Evolutionary conservation across 1,140 invertebrate genomes (phyloP).

Genomic region (Radopholus similis): DNA sequence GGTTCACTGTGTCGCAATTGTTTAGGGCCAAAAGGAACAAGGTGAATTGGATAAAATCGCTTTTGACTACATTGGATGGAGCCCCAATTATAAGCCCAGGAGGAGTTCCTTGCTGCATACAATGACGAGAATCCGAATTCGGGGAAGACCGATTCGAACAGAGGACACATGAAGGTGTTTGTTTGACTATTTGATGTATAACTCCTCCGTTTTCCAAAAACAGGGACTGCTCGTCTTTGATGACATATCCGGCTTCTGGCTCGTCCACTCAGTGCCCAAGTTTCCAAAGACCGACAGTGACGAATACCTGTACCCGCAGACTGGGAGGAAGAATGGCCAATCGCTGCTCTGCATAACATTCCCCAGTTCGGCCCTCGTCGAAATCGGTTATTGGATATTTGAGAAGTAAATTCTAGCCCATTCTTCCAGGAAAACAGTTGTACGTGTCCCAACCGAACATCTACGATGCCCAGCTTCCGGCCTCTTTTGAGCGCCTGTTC

Average conservation of each 20-base stretch:
- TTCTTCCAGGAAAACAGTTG: slow-evolving; percentile 28
- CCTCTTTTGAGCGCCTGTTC: slow-evolving; percentile 22
- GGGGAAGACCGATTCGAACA: slow-evolving; percentile 38
- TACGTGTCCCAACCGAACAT: slow-evolving; percentile 5
- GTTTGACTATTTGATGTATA: not conserved
- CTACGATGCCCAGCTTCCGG: slow-evolving; percentile 33
- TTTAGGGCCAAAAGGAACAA: slow-evolving; percentile 32
- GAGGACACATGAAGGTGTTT: slow-evolving; percentile 33
- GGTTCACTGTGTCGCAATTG: slow-evolving; percentile 26
- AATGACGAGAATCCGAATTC: slow-evolving; percentile 39
- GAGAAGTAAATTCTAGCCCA: not conserved
- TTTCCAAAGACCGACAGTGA: slow-evolving; percentile 62
- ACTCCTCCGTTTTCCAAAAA: not conserved
- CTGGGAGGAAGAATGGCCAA: slow-evolving; percentile 72
- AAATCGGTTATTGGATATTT: slow-evolving; percentile 63
- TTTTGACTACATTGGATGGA: not conserved
- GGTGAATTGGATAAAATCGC: slow-evolving; percentile 8
- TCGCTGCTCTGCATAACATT: slow-evolving; percentile 79
- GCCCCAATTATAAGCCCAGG: not conserved
- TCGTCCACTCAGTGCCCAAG: slow-evolving; percentile 82
- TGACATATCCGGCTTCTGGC: slow-evolving; percentile 73
- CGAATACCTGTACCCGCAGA: slow-evolving; percentile 24
- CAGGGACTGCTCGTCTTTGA: slow-evolving; percentile 71
- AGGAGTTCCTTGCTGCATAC: slow-evolving; percentile 36
- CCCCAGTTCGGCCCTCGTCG: slow-evolving; percentile 67